These are phyloP conservation scores for Agrilus planipennis DNA, from an alignment of 1,140 invertebrate genomes.

Conservation along the genomic window DNA sequence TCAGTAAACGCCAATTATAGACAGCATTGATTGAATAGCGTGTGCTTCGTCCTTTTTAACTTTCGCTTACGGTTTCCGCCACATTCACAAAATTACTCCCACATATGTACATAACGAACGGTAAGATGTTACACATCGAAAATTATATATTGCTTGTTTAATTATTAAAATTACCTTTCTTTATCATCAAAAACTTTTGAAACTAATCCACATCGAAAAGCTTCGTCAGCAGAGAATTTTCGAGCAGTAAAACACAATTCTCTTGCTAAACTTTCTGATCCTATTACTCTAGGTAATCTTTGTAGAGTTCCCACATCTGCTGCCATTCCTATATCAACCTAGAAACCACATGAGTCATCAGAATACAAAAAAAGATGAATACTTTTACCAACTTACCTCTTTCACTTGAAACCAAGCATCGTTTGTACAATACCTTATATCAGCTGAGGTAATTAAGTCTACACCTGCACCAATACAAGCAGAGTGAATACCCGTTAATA, in stretches of 20 bases:
- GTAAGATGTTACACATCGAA: no score
- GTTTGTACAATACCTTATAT: constrained; percentile 83
- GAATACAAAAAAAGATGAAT: no score
- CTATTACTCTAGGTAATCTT: constrained; percentile 84
- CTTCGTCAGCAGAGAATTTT: constrained; percentile 72
- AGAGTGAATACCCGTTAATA: constrained; percentile 76
- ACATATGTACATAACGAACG: no score
- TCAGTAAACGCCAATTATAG: neutral
- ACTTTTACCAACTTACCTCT: constrained; percentile 45
- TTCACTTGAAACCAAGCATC: constrained; percentile 92
- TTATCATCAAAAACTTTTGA: constrained; percentile 60
- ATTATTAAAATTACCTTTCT: constrained; percentile 43
- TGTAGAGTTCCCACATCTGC: constrained; percentile 93
- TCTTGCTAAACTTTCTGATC: constrained; percentile 72
- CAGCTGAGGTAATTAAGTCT: constrained; percentile 73
- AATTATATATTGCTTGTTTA: neutral
- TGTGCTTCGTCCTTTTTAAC: neutral
- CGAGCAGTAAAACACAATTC: constrained; percentile 82
- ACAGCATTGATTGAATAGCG: no score
- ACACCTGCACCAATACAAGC: constrained; percentile 87
- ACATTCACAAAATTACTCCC: neutral
- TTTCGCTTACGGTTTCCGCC: neutral
- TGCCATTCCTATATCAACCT: constrained; percentile 68
- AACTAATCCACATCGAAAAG: constrained; percentile 60
- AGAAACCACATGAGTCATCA: constrained; percentile 5